Base-by-base conservation (phyloP, 2,113 vertebrate species). In the Suncus etruscus region DNA sequence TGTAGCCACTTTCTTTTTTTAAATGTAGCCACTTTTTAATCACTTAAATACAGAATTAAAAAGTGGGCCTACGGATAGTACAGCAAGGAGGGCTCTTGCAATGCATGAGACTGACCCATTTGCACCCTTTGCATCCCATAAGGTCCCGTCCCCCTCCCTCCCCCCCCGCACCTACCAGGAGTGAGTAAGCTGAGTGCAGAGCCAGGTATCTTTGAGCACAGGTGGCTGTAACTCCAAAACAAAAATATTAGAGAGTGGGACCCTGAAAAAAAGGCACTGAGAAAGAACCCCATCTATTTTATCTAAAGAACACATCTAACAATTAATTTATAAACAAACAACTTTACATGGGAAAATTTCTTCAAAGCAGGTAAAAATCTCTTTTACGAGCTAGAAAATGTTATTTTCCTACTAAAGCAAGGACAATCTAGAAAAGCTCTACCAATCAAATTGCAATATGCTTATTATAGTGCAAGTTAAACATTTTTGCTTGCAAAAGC, bases 401-500 rank as follows among this genome's bases (percentile, higher is more conserved):
- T 5, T 25, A 1, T 74, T 91, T 92, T 73, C 9, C 8, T 51
- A 8, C 58, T 47, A 76, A 70, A 86, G 25, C 48, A 18, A 83
- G 39, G 24, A 18, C 9, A 66, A 25, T 80, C 27, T 83, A 18
- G 50, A 83, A 70, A 85, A 63, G 68, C 18, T 61, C 22, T 75
- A 70, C 24, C 86, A 80, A 76, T 86, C 54, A 63, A 79, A 76
- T 63, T 88, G 10, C 29, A 81, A 79, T 77, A 22, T 4, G 10
- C 29, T 32, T 48, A 86, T 48, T 29, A 74, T 24, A 90, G 20
- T 73, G 32, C 0, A 65, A 1, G 81, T 81, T 72, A 20, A 20
- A 66, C 11, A 80, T 32, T 69, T 80, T 77, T 68, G 48, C 69
- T 91, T 91, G 61, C 3, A 73, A 79, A 72, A 73, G 8, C 32